Evolutionary conservation across 2,797 vertebrate species (phyloP), one percentile per base, ranked within the genome.

Genomic region (Rhynchonycteris naso): DNA sequence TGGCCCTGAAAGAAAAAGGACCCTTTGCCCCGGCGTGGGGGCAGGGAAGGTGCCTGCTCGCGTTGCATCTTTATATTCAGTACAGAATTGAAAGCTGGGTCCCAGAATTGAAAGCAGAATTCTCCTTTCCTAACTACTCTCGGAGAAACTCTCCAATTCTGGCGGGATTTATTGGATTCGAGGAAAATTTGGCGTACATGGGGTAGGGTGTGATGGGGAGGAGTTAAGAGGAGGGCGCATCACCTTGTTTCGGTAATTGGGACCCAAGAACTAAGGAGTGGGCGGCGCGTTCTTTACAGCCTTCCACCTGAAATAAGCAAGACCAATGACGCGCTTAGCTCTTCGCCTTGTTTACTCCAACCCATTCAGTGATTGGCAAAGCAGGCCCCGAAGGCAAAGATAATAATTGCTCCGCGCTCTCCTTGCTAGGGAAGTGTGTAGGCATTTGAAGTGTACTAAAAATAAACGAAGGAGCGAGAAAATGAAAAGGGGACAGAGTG

Each of bases 361-460:
- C 96, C 72, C 90, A 90, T 96, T 97, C 97, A 76, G 91, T 68
- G 96, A 95, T 97, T 97, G 96, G 92, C 98, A 98, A 98, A 98
- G 95, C 95, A 96, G 97, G 98, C 98, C 98, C 98, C 95, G 95
- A 98, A 98, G 97, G 97, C 97, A 98, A 94, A 97, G 97, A 95
- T 97, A 98, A 98, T 98, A 97, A 98, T 98, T 98, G 98, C 97
- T 95, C 97, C 63, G 26, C 26, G 82, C 78, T 93, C 97, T 97
- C 97, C 96, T 98, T 96, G 91, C 97, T 92, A 96, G 97, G 97
- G 97, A 98, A 97, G 97, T 96, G 97, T 98, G 98, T 96, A 97
- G 98, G 98, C 97, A 98, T 98, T 90, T 97, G 97, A 97, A 97
- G 97, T 78, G 97, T 93, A 79, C 98, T 98, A 98, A 98, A 98